Evolutionary conservation across 2,797 vertebrate species (phyloP), one percentile per base, ranked within the genome.

Genomic region (Pseudochirops corinnae): DNA sequence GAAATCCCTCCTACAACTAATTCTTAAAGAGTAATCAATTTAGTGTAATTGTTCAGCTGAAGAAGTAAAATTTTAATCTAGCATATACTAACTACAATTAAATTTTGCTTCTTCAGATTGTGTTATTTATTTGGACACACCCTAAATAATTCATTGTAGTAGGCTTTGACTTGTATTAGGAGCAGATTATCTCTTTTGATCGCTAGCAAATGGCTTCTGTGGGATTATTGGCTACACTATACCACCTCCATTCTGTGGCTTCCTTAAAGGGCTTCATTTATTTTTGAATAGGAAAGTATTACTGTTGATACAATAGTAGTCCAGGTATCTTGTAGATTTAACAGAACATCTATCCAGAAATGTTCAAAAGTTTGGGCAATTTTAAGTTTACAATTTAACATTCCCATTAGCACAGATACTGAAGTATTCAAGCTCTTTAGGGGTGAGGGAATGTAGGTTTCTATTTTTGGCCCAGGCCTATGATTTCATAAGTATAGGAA

Each of bases 131-230:
- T 92, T 92, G 90, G 55, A 46, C 57, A 92, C 90, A 92, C 87
- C 52, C 16, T 95, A 14, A 92, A 55, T 96, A 94, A 60, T 91
- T 95, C 13, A 91, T 57, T 95, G 21, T 56, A 1, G 62, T 90
- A 91, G 93, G 24, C 18, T 90, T 95, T 95, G 93, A 56, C 33
- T n/a, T 93, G 52, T 95, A 96, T 95, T 53, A 93, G 74, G 94
- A 52, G 60, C 62, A 92, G n/a, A 82, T 92, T 92, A 93, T 90
- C 93, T 39, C 67, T 74, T 74, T 6, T 39, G 67, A 67, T 67
- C 33, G n/a, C 62, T 67, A 67, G 14, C 12, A 62, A 67, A n/a
- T 39, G 67, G 16, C 67, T 74, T 74, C 67, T 74, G 39, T 39
- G n/a, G n/a, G 67, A 1, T 67, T 67, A 67, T n/a, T 74, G n/a